These are phyloP conservation scores for Drosophila pachea DNA, from an alignment of 1,140 invertebrate species.

Conservation along the genomic window DNA sequence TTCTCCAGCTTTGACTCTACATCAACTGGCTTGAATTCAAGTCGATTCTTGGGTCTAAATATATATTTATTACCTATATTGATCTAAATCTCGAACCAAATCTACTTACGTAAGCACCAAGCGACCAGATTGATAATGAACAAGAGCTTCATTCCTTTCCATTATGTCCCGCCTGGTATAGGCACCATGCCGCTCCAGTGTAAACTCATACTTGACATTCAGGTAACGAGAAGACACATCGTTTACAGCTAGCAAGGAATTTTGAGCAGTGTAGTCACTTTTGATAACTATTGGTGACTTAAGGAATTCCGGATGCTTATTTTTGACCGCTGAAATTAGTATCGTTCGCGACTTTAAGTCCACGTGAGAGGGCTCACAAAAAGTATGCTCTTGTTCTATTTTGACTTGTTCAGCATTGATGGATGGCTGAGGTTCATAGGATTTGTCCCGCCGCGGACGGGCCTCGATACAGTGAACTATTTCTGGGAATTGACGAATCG, in stretches of 20 bases:
- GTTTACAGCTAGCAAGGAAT: conserved; percentile 30
- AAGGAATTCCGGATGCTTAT: conserved; percentile 40
- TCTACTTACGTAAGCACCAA: conserved; percentile 21
- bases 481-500: conserved; percentile 27
- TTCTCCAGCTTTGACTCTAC: background rate
- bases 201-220: conserved; percentile 48
- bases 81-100: too few relatives aligned
- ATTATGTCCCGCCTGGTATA: conserved; percentile 18
- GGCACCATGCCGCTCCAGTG: conserved; percentile 34
- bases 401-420: background rate
- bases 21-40: background rate
- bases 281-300: conserved; percentile 39
- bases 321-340: conserved; percentile 7
- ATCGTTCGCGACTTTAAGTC: conserved; percentile 27
- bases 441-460: background rate
- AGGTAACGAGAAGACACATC: conserved; percentile 44
- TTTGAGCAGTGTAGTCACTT: conserved; percentile 38
- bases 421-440: too few relatives aligned
- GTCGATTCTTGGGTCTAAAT: conserved; percentile 3
- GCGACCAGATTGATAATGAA: conserved; percentile 42
- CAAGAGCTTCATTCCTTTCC: background rate
- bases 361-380: background rate
- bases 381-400: background rate
- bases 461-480: conserved; percentile 18
- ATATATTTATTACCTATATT: background rate